Percentiles rank a stretch among this genome's conserved stretches.
phyloP scores from a whole-genome alignment of 30 jellyfish, hydroid and myxozoan species.

The Mastigias papua region DNA sequence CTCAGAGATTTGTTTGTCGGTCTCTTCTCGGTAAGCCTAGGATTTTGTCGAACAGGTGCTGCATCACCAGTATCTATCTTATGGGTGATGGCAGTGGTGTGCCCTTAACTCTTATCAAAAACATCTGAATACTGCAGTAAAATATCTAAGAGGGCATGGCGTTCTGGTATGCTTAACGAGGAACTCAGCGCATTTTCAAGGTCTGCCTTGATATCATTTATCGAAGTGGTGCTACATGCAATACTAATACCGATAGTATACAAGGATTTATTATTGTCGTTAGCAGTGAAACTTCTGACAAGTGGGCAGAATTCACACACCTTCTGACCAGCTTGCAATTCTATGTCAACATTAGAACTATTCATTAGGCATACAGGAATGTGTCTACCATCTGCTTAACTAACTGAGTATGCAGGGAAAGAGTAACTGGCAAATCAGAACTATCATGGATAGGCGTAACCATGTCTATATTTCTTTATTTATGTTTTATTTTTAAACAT shows the following conservation, averaged over 20 bases:
- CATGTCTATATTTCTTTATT: too few species aligned
- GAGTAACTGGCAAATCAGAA: too few species aligned
- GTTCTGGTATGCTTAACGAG: background rate
- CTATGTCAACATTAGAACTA: conserved; percentile 26
- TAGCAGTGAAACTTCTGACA: background rate
- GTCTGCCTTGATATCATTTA: background rate
- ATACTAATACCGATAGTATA: background rate
- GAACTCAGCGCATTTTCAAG: conserved; percentile 12
- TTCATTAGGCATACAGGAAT: conserved; percentile 34
- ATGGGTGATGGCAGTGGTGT: conserved; percentile 36
- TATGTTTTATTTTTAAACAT: too few species aligned
- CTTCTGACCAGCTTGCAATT: conserved; percentile 36
- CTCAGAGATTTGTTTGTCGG: conserved; percentile 23
- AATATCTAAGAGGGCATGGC: background rate
- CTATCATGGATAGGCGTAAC: too few species aligned
- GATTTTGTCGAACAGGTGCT: conserved; percentile 58
- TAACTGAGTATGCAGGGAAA: conserved; percentile 24
- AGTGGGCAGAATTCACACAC: conserved; percentile 29
- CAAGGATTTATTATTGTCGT: background rate
- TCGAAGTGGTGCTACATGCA: background rate
- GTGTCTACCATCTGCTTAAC: conserved; percentile 22
- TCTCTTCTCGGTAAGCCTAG: conserved; percentile 58
- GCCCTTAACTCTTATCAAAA: conserved; percentile 43
- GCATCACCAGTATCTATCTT: conserved; percentile 55
- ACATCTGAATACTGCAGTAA: conserved; percentile 10